Evolutionary conservation across 2,113 vertebrate genomes (phyloP).

Genomic region (Leptocoma aspasia): DNA sequence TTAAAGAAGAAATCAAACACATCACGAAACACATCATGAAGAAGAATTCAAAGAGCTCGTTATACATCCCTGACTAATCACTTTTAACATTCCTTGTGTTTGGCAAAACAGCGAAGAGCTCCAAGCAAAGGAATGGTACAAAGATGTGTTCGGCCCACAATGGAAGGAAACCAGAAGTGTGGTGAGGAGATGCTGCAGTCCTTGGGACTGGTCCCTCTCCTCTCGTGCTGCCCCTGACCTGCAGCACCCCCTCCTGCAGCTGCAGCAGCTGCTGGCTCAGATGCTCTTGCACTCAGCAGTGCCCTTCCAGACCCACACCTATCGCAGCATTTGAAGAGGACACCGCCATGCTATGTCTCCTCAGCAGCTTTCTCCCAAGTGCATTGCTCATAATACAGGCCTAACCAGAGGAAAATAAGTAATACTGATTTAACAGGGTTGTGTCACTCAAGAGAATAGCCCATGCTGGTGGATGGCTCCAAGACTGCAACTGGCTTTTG

Average conservation of each 20-base stretch:
- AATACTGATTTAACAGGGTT: neutral
- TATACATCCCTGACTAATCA: neutral
- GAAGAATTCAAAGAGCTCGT: neutral
- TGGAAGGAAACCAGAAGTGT: neutral
- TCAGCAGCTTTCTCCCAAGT: neutral
- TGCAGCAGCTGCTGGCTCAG: neutral
- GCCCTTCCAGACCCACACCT: fast-evolving
- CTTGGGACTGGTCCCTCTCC: neutral
- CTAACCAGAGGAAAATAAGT: neutral
- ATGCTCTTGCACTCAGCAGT: fast-evolving
- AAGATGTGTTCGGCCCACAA: neutral
- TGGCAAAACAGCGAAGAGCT: neutral
- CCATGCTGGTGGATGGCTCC: fast-evolving
- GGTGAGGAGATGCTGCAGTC: neutral
- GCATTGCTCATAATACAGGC: neutral
- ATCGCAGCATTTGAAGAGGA: neutral
- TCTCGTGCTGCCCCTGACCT: fast-evolving
- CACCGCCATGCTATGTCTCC: neutral
- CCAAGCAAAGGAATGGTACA: neutral
- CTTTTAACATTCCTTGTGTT: neutral
- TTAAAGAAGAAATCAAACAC: neutral
- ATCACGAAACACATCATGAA: fast-evolving
- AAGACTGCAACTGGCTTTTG: neutral
- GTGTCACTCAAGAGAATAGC: neutral
- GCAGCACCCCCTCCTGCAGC: fast-evolving